Evolutionary conservation across 1,140 invertebrate species (phyloP).

Genomic region (Steinernema khuongi): DNA sequence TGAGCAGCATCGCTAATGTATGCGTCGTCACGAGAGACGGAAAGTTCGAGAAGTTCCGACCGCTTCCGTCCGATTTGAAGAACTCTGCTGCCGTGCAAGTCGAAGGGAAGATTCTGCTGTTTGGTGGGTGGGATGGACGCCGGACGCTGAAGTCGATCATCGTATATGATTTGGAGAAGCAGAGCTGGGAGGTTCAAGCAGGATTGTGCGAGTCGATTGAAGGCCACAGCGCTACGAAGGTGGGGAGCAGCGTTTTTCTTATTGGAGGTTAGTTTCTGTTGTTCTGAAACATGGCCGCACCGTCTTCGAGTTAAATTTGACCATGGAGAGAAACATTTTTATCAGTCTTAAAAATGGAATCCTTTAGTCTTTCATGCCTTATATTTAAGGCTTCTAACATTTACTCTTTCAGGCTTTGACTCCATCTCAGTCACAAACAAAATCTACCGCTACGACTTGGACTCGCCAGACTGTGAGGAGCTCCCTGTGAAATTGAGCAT

Average conservation of each 20-base stretch:
- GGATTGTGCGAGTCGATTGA: not conserved
- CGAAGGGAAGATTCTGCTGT: not conserved
- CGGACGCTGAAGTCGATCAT: not conserved
- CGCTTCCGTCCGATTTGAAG: not conserved
- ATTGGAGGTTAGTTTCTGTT: not conserved
- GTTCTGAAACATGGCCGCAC: too few species aligned
- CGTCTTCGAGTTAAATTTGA: too few species aligned
- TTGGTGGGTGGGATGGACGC: not conserved
- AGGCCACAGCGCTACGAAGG: not conserved
- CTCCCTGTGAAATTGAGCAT: not conserved
- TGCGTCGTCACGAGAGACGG: not conserved
- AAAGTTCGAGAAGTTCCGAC: not conserved
- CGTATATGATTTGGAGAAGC: not conserved
- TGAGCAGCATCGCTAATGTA: not conserved
- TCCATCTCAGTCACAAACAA: not conserved
- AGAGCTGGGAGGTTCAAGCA: not conserved
- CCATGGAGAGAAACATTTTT: not conserved
- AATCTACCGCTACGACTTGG: not conserved
- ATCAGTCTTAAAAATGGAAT: not conserved
- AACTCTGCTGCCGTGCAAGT: not conserved
- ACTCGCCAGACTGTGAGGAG: not conserved
- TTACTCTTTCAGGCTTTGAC: not conserved
- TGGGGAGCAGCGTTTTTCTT: not conserved
- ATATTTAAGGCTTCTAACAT: too few species aligned
- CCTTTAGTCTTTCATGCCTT: not conserved